Percentiles rank a stretch among this genome's conserved stretches.
Conservation (phyloP, 2,797 vertebrate genomes). For the Syndactyla subalaris region DNA sequence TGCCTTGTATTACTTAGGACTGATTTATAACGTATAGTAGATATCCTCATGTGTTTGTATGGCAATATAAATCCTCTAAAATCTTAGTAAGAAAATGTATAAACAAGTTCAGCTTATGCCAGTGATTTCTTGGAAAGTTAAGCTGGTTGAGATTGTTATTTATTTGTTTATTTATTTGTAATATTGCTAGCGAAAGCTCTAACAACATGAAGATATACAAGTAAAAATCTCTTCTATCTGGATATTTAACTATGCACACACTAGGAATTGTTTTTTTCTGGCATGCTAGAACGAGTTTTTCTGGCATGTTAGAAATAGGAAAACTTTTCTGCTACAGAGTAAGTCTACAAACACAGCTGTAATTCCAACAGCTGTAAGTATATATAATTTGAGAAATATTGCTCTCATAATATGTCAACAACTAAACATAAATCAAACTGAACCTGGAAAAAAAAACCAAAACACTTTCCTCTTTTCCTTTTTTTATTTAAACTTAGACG, state of each 20-base stretch:
- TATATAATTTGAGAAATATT: not conserved
- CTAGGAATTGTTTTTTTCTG: not conserved
- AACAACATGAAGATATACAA: not conserved
- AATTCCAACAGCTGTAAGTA: not conserved
- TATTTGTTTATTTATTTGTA: not conserved
- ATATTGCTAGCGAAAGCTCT: not conserved
- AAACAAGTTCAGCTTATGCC: not conserved
- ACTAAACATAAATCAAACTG: conserved; percentile 3
- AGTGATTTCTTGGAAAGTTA: not conserved
- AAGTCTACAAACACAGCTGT: not conserved
- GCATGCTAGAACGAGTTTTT: not conserved
- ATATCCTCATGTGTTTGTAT: not conserved
- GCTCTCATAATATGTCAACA: not conserved
- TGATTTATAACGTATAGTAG: not conserved
- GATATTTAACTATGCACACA: not conserved
- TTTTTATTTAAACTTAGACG: not conserved
- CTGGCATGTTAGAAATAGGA: not conserved
- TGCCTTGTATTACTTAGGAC: not conserved
- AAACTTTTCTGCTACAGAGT: not conserved
- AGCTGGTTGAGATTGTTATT: not conserved
- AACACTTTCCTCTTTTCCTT: not conserved
- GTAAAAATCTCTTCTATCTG: not conserved
- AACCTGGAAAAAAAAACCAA: not conserved
- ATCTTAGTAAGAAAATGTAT: not conserved
- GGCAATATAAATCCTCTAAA: not conserved